phyloP scores from a whole-genome alignment of 2,888 invertebrate genomes.

The Cataglyphis altisquamis region DNA sequence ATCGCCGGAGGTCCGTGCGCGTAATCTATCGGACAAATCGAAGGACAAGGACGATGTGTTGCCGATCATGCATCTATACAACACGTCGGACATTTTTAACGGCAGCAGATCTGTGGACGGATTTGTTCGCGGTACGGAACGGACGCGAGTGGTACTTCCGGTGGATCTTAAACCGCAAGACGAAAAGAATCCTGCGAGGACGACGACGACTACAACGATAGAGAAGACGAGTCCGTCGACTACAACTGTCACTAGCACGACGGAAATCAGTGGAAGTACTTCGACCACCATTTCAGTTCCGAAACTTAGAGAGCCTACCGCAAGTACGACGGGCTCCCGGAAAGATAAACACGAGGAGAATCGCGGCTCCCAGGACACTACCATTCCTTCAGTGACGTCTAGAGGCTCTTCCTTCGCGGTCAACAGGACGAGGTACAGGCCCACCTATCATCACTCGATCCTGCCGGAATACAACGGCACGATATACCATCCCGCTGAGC shows the following conservation, averaged over 20 bases:
- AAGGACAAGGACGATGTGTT: slow-evolving; percentile 82
- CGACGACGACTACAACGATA: slow-evolving; percentile 73
- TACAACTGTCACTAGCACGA: slow-evolving; percentile 29
- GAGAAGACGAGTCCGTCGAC: slow-evolving; percentile 57
- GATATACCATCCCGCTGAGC: slow-evolving; percentile 73
- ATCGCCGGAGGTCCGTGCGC: slow-evolving; percentile 82
- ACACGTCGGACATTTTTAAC: slow-evolving; percentile 84
- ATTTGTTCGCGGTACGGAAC: slow-evolving; percentile 42
- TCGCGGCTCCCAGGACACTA: slow-evolving; percentile 58
- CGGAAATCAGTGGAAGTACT: slow-evolving; percentile 47
- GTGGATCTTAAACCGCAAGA: background rate
- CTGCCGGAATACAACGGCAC: slow-evolving; percentile 78
- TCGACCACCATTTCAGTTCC: slow-evolving; percentile 66
- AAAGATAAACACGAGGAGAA: slow-evolving; percentile 73
- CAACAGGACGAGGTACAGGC: slow-evolving; percentile 77
- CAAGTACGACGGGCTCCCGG: slow-evolving; percentile 28
- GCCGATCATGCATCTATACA: slow-evolving; percentile 85
- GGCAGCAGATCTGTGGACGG: slow-evolving; percentile 69
- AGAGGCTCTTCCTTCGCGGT: slow-evolving; percentile 51
- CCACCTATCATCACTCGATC: slow-evolving; percentile 76
- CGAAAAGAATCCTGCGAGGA: slow-evolving; percentile 30
- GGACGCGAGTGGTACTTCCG: slow-evolving; percentile 29
- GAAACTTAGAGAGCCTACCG: slow-evolving; percentile 52
- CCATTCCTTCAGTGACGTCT: slow-evolving; percentile 44
- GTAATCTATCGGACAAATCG: slow-evolving; percentile 81